phyloP scores from a whole-genome alignment of 2,113 vertebrate genomes.

The Callorhinus ursinus region DNA sequence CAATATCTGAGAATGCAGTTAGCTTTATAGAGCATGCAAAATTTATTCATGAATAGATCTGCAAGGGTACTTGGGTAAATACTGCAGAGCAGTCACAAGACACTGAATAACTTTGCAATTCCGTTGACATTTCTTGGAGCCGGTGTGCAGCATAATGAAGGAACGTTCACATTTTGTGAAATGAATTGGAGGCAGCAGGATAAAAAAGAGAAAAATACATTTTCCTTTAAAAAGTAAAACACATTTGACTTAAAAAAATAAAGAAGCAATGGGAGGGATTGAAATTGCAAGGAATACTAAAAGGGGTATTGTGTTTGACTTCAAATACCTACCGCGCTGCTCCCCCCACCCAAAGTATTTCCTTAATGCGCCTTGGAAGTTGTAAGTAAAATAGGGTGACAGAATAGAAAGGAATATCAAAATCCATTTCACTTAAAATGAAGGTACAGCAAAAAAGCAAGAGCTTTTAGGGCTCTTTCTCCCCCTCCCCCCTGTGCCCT shows the following conservation, averaged over 20 bases:
- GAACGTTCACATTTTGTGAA: conserved; percentile 60
- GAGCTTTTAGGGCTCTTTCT: not conserved
- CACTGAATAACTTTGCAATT: conserved; percentile 70
- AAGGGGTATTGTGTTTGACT: not conserved
- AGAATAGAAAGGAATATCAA: not conserved
- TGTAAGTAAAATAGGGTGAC: not conserved
- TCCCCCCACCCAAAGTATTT: not conserved
- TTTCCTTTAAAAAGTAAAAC: conserved; percentile 56
- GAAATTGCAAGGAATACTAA: not conserved
- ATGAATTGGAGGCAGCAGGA: conserved; percentile 49
- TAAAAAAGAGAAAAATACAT: conserved; percentile 18
- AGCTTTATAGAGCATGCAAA: conserved; percentile 60
- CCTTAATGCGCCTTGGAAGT: not conserved
- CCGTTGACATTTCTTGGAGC: conserved; percentile 58
- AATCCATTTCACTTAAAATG: not conserved
- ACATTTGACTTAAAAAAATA: not conserved
- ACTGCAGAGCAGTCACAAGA: conserved; percentile 47
- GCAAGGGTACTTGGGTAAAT: conserved; percentile 53
- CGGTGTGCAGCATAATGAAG: not conserved
- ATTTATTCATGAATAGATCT: conserved; percentile 71
- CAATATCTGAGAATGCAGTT: conserved; percentile 42
- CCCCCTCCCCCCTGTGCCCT: not conserved
- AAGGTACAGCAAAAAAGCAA: not conserved
- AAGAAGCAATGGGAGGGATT: not conserved
- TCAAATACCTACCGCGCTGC: not conserved